Base-by-base conservation (phyloP, 2,888 invertebrate genomes). In the Acronicta aceris region DNA sequence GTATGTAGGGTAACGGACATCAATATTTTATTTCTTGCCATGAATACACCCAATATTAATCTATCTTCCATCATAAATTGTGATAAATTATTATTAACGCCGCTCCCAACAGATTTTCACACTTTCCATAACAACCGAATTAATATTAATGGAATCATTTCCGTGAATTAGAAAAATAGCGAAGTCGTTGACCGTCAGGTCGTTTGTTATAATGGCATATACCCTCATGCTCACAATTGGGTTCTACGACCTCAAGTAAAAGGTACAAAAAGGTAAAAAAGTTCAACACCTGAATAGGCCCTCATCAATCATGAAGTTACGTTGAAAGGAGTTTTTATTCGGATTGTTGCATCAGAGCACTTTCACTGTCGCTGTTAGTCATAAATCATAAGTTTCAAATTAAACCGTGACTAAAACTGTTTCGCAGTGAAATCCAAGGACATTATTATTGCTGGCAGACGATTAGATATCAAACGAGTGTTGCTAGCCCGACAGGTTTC, bases 241-340 rank as follows among this genome's bases (percentile, higher is more conserved):
- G 84, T 75, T 79, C 85, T 68, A 76, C 71, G 78, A 84, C 81
- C 84, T 79, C 64, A 4, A 66, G 61, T 69, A 67, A 73, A 79
- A 80, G 78, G 77, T 75, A 78, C 51, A 71, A 80, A 81, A 79
- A 83, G 81, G 80, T 80, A 82, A 79, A 86, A 81, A 78, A 13
- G 42, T 78, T 81, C 71, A 69, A 78, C 79, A 81, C 81, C 77
- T 89, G 86, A 89, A 91, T 89, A 83, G 85, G 72, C 73, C 48
- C 63, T 79, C 91, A 92, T 92, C 88, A 91, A 92, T 93, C 92
- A 92, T 81, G 59, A 59, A 63, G 61, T 72, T 71, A 75, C 75
- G 81, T 81, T 88, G 84, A 84, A 88, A 83, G 85, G 80, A 79
- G 80, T 81, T 84, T 84, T 86, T 81, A 83, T 76, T 64, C 73